These are phyloP conservation scores for Pygoscelis adeliae DNA, from an alignment of 2,113 vertebrate species.

Conservation along the genomic window DNA sequence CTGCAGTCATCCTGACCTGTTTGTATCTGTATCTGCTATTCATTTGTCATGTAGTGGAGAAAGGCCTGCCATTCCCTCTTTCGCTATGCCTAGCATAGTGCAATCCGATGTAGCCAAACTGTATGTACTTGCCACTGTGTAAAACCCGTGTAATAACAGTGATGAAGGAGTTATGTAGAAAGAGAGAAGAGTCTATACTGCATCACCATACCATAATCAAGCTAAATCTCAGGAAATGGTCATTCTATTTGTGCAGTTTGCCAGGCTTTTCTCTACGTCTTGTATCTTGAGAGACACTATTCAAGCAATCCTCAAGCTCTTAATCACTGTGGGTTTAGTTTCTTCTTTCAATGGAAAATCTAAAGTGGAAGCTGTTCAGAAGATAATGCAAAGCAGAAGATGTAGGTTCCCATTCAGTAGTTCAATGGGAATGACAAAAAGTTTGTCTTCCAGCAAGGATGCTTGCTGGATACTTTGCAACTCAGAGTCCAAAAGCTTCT, in stretches of 20 bases:
- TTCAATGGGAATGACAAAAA: not conserved
- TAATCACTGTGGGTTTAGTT: not conserved
- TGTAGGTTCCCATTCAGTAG: not conserved
- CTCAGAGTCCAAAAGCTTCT: not conserved
- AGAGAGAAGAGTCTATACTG: not conserved
- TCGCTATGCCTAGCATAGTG: too few relatives aligned
- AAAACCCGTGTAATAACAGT: not conserved
- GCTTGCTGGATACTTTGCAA: not conserved
- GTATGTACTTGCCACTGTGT: not conserved
- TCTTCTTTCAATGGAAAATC: not conserved
- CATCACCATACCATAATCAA: not conserved
- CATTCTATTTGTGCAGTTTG: not conserved
- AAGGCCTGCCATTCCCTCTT: not conserved
- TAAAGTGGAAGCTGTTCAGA: not conserved
- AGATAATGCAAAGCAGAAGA: not conserved
- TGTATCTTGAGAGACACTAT: not conserved
- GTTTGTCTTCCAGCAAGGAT: not conserved
- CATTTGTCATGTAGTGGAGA: not conserved
- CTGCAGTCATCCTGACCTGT: not conserved
- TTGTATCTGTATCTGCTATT: not conserved
- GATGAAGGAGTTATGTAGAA: not conserved
- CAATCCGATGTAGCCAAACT: not conserved
- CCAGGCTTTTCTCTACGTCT: not conserved
- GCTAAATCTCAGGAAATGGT: not conserved
- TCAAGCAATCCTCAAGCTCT: not conserved